Conservation (phyloP, 2,888 invertebrate species). For the Melipona beecheii region DNA sequence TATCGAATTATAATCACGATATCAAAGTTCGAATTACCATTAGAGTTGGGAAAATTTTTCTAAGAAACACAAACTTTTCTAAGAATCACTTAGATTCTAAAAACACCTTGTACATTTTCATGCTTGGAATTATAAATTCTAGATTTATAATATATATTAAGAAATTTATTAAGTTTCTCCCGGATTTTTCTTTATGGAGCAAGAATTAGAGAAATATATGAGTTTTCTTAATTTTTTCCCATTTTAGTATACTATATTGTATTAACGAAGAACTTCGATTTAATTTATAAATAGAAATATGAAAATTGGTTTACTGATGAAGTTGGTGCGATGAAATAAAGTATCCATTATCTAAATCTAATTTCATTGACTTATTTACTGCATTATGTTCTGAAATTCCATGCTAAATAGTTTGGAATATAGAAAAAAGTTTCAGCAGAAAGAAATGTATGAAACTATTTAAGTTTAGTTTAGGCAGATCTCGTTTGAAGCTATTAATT, state of each 20-base stretch:
- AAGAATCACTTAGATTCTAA: neutral
- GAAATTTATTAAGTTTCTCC: neutral
- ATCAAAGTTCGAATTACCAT: neutral
- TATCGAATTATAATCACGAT: neutral
- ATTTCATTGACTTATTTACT: slow-evolving; percentile 11
- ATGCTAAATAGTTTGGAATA: neutral
- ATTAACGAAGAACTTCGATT: neutral
- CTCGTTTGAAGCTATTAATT: neutral
- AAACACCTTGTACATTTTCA: neutral
- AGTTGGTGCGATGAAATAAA: neutral
- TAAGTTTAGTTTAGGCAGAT: neutral
- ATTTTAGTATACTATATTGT: neutral
- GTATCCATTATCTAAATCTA: neutral
- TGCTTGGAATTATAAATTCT: neutral
- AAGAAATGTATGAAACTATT: neutral
- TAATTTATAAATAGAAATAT: neutral
- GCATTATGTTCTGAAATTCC: neutral
- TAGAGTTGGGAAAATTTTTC: neutral
- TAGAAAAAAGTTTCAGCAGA: too few relatives aligned
- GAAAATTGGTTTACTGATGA: neutral
- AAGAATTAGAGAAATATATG: neutral
- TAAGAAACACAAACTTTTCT: neutral
- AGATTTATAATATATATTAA: too few relatives aligned
- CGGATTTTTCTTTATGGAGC: neutral
- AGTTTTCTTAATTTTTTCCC: neutral